Conservation (phyloP, 2,888 invertebrate genomes). For the Coelinius sp. region DNA sequence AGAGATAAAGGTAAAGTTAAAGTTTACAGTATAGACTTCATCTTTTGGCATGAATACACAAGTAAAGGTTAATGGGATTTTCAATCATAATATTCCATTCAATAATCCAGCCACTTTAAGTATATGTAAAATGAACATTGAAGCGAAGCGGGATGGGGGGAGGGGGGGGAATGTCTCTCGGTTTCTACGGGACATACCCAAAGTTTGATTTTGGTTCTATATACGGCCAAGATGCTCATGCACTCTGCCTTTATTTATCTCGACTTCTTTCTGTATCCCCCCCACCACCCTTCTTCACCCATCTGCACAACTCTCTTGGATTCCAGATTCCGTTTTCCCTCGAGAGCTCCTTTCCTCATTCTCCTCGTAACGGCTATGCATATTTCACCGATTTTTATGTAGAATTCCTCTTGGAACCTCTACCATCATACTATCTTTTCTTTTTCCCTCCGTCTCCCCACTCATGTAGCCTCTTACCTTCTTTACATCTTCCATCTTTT, state of each 20-base stretch:
- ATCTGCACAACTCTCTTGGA: slow-evolving; percentile 33
- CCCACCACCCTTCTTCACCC: slow-evolving; percentile 29
- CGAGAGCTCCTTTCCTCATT: slow-evolving; percentile 46
- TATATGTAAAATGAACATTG: no score
- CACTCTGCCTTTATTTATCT: slow-evolving; percentile 37
- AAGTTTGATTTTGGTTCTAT: slow-evolving; percentile 16
- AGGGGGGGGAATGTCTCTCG: slow-evolving; percentile 20
- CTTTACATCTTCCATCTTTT: slow-evolving; percentile 37
- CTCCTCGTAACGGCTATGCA: slow-evolving; percentile 54
- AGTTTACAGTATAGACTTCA: background rate
- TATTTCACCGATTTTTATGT: slow-evolving; percentile 66
- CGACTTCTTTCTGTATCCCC: slow-evolving; percentile 31
- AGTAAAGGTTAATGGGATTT: background rate
- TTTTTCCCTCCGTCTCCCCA: background rate
- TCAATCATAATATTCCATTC: background rate
- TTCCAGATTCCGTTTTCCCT: slow-evolving; percentile 58
- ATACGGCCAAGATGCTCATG: slow-evolving; percentile 11
- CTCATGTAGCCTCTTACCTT: slow-evolving; percentile 31
- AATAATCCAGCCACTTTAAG: background rate
- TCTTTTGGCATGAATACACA: background rate
- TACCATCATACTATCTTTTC: slow-evolving; percentile 40
- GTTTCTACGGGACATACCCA: slow-evolving; percentile 10
- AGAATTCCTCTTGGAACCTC: slow-evolving; percentile 57
- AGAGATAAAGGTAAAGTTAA: background rate
- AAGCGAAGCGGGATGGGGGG: background rate